Conservation (phyloP, 2,888 invertebrate genomes). For the Xanthia togata region DNA sequence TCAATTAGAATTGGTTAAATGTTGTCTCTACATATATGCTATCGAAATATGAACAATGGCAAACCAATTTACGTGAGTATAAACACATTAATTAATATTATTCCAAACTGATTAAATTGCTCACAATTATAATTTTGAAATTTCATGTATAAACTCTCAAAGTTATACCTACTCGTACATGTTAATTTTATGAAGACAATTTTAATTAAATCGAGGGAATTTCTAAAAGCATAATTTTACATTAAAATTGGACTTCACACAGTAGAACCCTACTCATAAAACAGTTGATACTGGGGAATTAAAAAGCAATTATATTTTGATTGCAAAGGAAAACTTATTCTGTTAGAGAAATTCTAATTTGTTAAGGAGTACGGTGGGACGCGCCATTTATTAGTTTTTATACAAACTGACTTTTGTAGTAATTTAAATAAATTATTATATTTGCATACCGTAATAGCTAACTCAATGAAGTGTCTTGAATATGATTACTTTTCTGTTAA, state of each 20-base stretch:
- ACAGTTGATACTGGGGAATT: conserved; percentile 54
- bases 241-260: conserved; percentile 32
- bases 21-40: not conserved
- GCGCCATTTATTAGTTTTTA: conserved; percentile 23
- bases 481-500: not conserved
- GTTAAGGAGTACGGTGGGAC: not conserved
- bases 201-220: conserved; percentile 27
- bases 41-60: not conserved
- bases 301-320: conserved; percentile 64
- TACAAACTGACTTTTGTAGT: conserved; percentile 18
- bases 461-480: conserved; percentile 5
- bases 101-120: conserved; percentile 1
- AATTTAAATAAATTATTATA: conserved; percentile 23
- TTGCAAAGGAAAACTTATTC: conserved; percentile 57
- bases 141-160: not conserved
- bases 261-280: conserved; percentile 41
- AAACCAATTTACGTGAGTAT: not conserved
- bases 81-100: not conserved
- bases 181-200: conserved; percentile 11
- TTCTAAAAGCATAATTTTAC: conserved; percentile 34
- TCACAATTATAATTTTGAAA: not conserved
- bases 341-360: conserved; percentile 40
- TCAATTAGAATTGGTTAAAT: not conserved
- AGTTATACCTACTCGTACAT: not conserved
- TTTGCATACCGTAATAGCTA: conserved; percentile 18